These are phyloP conservation scores for Enoplosus armatus DNA, from an alignment of 2,797 vertebrate species.

Conservation along the genomic window DNA sequence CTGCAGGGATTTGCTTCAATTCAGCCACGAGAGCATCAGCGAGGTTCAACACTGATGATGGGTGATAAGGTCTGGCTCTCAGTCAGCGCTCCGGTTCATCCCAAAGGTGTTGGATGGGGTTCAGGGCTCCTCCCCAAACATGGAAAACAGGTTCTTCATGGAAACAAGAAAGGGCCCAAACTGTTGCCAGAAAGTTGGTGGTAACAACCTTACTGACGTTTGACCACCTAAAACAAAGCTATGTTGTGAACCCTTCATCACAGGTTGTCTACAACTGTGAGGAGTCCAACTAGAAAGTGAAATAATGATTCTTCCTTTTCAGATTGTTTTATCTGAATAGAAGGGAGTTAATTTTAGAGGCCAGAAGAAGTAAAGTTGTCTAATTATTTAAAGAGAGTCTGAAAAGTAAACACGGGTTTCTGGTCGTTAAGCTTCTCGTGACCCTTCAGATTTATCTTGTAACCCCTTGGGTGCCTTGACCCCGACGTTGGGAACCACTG, in stretches of 20 bases:
- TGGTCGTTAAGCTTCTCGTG: neutral
- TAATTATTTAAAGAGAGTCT: neutral
- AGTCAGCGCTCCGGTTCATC: neutral
- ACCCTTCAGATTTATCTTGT: neutral
- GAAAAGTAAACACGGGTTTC: neutral
- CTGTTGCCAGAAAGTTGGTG: neutral
- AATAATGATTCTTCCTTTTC: neutral
- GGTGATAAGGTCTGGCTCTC: neutral
- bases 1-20: neutral
- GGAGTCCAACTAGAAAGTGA: neutral
- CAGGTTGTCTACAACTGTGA: neutral
- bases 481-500: neutral
- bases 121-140: neutral
- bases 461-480: fast-evolving
- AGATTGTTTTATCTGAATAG: neutral
- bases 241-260: neutral
- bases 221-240: neutral
- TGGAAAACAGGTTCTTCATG: neutral
- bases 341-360: neutral
- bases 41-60: neutral
- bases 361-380: neutral
- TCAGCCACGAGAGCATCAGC: neutral
- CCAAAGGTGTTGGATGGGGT: neutral
- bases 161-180: neutral
- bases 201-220: neutral